Base-by-base conservation (phyloP, 2,113 vertebrate genomes). In the western clawed frog (Xenopus tropicalis) region DNA sequence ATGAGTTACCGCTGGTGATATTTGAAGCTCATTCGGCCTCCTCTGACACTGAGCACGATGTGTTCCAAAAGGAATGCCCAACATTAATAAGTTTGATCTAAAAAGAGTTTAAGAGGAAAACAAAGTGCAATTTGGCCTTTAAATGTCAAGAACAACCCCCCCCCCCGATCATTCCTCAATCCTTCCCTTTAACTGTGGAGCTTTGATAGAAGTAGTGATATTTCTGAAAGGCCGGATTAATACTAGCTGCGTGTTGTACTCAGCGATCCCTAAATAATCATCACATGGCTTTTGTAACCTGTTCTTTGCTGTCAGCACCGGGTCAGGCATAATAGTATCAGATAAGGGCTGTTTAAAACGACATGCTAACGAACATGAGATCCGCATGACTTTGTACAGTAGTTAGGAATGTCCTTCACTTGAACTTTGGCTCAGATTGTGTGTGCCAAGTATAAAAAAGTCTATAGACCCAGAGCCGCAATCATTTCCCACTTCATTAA, bases 231-330 rank as follows among this genome's bases (percentile, higher is more conserved):
- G 86, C 84, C 0, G 82, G 84, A 90, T 92, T 92, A 92, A 92
- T 81, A 66, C 59, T 71, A 90, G 86, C 87, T 9, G 42, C 79
- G 37, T 81, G 57, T 80, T 80, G 61, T 69, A 83, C 84, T 84
- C 82, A 69, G 83, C 5, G 80, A 87, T 89, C 90, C 91, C 90
- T 88, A 93, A 91, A 94, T 92, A 95, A 94, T 92, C 84, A 84
- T 93, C 93, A 88, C 92, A 91, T 94, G 94, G 93, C 90, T 93
- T 87, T 86, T 85, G 88, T 93, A 95, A 93, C 94, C 88, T 89
- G 90, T 92, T 93, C 92, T 91, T 88, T 93, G 95, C 93, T 97
- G 95, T 97, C 95, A 97, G 94, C 95, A 93, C 93, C 73, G 88
- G 89, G 93, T 94, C 94, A 93, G 91, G 94, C 90, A 93, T 89